phyloP scores from a whole-genome alignment of 2,113 vertebrate species.

The Haemorhous mexicanus region DNA sequence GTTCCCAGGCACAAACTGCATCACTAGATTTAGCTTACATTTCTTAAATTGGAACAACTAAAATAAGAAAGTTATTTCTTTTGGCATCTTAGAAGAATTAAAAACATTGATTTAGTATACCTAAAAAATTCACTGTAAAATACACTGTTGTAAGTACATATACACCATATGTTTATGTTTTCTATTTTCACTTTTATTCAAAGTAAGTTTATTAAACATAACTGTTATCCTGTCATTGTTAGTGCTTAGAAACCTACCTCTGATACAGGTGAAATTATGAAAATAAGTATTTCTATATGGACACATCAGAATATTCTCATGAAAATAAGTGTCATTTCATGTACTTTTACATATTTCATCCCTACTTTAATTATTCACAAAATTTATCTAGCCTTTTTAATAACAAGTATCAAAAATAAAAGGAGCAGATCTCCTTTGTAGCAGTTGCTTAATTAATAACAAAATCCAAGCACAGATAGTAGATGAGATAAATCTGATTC shows the following conservation, averaged over 20 bases:
- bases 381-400: neutral
- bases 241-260: neutral
- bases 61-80: conserved; percentile 21
- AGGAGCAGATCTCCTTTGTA: neutral
- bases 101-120: neutral
- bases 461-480: neutral
- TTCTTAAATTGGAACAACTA: conserved; percentile 17
- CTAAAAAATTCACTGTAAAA: neutral
- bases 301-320: neutral
- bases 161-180: neutral
- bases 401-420: neutral
- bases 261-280: neutral
- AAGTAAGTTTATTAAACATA: neutral
- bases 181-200: neutral
- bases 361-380: neutral
- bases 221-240: neutral
- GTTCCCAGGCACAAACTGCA: conserved; percentile 11
- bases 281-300: neutral
- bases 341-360: neutral
- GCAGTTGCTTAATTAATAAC: neutral
- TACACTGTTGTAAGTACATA: neutral
- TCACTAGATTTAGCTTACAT: neutral
- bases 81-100: neutral
- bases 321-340: neutral
- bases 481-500: neutral